phyloP scores from a whole-genome alignment of 2,888 invertebrate genomes.

The Choristoneura rosaceana region DNA sequence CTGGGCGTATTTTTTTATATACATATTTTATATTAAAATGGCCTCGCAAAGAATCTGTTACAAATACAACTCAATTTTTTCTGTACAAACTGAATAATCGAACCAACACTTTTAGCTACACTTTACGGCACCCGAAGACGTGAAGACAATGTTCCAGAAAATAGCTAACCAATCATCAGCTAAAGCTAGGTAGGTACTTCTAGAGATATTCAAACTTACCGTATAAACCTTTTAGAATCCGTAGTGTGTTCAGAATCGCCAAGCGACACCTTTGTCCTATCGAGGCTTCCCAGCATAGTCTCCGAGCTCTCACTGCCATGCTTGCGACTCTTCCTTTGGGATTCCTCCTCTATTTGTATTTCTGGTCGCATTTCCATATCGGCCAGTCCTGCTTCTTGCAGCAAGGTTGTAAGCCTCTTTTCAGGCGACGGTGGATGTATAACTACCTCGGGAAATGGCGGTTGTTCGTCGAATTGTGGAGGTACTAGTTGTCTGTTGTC shows the following conservation, averaged over 20 bases:
- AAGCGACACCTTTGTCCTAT: conserved; percentile 75
- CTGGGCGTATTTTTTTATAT: too few species aligned
- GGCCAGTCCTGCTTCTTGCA: conserved; percentile 65
- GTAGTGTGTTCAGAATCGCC: conserved; percentile 72
- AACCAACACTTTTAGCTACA: too few species aligned
- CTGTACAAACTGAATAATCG: too few species aligned
- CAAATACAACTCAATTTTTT: too few species aligned
- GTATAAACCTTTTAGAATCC: conserved; percentile 66
- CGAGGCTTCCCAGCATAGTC: conserved; percentile 72
- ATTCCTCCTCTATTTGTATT: background rate
- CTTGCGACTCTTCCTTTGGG: conserved; percentile 38
- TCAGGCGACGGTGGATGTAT: conserved; percentile 45
- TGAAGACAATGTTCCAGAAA: too few species aligned
- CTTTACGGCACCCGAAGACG: too few species aligned
- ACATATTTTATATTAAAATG: too few species aligned
- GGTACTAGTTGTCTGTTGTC: conserved; percentile 48
- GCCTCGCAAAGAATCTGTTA: too few species aligned
- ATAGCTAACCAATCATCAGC: too few species aligned
- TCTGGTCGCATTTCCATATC: conserved; percentile 50
- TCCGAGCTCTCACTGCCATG: conserved; percentile 60
- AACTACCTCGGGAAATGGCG: conserved; percentile 18
- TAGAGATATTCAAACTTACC: conserved; percentile 52
- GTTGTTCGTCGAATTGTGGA: conserved; percentile 13
- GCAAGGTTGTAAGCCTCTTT: conserved; percentile 55
- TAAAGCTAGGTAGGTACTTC: background rate